Conservation (phyloP, 2,888 invertebrate species). For the Pollenia griseotomentosa region DNA sequence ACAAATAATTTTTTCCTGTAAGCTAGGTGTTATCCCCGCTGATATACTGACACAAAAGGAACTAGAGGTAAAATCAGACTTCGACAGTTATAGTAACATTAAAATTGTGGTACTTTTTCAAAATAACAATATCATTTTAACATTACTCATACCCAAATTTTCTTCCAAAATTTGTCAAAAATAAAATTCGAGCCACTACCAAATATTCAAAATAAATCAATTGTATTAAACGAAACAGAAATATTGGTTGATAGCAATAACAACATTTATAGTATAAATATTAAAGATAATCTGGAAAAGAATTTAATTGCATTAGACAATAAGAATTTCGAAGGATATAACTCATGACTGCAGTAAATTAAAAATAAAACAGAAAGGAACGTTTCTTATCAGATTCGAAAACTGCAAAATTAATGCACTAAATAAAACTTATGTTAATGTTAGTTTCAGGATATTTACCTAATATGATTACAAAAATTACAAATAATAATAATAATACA, state of each 20-base stretch:
- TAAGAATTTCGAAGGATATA: too few relatives aligned
- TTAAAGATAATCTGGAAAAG: slow-evolving; percentile 52
- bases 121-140: slow-evolving; percentile 58
- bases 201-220: slow-evolving; percentile 51
- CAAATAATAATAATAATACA: too few relatives aligned
- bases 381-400: too few relatives aligned
- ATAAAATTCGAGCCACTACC: slow-evolving; percentile 58
- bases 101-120: slow-evolving; percentile 63
- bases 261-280: slow-evolving; percentile 38
- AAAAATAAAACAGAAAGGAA: too few relatives aligned
- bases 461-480: too few relatives aligned
- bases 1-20: slow-evolving; percentile 71
- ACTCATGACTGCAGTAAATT: too few relatives aligned
- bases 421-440: too few relatives aligned
- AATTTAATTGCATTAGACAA: too few relatives aligned
- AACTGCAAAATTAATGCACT: too few relatives aligned
- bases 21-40: slow-evolving; percentile 66
- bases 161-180: slow-evolving; percentile 42
- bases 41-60: slow-evolving; percentile 65
- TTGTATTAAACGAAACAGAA: slow-evolving; percentile 42
- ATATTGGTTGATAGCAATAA: slow-evolving; percentile 49
- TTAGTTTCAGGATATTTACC: too few relatives aligned
- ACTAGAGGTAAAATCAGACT: slow-evolving; percentile 63
- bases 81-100: slow-evolving; percentile 66
- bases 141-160: slow-evolving; percentile 52